These are phyloP conservation scores for Danionella dracula DNA, from an alignment of 2,797 vertebrate genomes.

Conservation along the genomic window DNA sequence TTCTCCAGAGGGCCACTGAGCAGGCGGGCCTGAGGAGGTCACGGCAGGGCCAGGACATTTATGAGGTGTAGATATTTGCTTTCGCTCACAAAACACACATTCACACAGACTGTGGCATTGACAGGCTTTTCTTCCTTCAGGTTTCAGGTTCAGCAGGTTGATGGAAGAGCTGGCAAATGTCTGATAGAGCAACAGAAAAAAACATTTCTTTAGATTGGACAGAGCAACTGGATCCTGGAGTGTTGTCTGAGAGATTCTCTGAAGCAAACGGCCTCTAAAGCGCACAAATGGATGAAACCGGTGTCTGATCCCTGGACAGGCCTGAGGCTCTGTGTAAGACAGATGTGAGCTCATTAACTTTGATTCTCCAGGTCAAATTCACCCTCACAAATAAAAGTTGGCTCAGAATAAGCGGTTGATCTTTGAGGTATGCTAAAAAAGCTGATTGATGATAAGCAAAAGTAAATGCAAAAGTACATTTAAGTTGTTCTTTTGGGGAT, in stretches of 20 bases:
- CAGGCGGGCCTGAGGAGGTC: constrained; percentile 47
- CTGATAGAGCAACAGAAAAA: not conserved
- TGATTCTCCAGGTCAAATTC: not conserved
- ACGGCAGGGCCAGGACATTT: constrained; percentile 44
- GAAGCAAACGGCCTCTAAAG: not conserved
- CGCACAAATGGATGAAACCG: constrained; percentile 49
- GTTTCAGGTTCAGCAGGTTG: constrained; percentile 20
- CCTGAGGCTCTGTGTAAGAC: not conserved
- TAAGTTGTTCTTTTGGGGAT: no score
- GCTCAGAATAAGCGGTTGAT: no score
- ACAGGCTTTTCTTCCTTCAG: constrained; percentile 3
- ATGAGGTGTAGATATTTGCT: constrained; percentile 48
- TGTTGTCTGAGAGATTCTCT: not conserved
- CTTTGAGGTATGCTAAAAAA: no score
- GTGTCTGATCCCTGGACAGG: constrained; percentile 16
- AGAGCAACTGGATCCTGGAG: not conserved
- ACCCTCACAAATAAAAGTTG: not conserved
- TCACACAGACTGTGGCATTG: constrained; percentile 22
- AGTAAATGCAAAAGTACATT: no score
- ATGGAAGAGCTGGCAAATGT: not conserved
- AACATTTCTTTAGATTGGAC: constrained; percentile 3
- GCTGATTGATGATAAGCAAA: no score
- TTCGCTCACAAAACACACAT: constrained; percentile 21
- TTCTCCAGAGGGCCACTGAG: constrained; percentile 35
- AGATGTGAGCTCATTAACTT: constrained; percentile 26